Evolutionary conservation across 2,797 vertebrate species (phyloP).

Genomic region (Crenichthys baileyi): DNA sequence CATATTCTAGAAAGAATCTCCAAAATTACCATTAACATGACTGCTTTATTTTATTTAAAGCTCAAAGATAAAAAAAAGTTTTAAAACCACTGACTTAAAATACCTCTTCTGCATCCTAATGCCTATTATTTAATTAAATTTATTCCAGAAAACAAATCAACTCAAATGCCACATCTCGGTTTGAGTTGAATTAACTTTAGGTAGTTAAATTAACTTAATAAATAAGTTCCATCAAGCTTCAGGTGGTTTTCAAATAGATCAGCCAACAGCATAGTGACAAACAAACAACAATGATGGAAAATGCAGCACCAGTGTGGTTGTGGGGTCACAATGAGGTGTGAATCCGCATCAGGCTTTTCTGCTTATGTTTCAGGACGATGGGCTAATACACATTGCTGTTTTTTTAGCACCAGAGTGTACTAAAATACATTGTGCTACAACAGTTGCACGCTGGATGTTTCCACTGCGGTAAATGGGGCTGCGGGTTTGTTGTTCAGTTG

Average conservation of each 20-base stretch:
- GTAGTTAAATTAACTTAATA: neutral
- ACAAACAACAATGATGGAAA: conserved; percentile 20
- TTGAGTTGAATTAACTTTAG: neutral
- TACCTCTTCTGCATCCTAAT: neutral
- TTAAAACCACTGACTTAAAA: neutral
- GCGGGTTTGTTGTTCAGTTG: neutral
- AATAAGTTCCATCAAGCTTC: neutral
- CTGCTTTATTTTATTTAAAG: neutral
- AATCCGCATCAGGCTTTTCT: neutral
- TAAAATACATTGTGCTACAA: neutral
- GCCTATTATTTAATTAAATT: neutral
- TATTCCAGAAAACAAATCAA: neutral
- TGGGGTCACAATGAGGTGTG: conserved; percentile 26
- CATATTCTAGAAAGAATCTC: neutral
- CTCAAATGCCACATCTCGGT: neutral
- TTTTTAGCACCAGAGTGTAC: neutral
- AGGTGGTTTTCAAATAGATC: neutral
- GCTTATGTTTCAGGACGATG: neutral
- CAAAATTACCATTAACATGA: neutral
- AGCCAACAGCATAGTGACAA: neutral
- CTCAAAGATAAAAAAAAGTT: neutral
- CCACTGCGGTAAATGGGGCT: neutral
- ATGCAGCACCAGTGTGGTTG: conserved; percentile 17
- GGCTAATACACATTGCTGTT: neutral
- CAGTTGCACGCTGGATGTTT: neutral